Evolutionary conservation across 2,797 vertebrate genomes (phyloP), one percentile per base, ranked within the genome.

Genomic region (Acestrorhynchus altus): DNA sequence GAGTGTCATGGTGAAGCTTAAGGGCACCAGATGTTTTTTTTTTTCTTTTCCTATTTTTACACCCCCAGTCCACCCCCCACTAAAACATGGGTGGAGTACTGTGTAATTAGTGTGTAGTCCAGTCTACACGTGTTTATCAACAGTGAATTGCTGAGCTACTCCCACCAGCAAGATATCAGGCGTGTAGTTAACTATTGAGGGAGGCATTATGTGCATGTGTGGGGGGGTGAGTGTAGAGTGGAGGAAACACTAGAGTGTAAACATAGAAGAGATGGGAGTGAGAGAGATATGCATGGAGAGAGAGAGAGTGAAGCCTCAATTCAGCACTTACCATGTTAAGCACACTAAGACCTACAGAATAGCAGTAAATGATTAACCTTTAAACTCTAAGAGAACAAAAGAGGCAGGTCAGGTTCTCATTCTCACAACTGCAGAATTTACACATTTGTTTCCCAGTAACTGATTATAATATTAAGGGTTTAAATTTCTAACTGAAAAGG

Each of bases 231-330:
- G 11, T 42, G 26, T 40, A 44, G 57, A 47, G 40, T 61, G 8
- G 31, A 67, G 35, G 56, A 69, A 61, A 42, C 22, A 44, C 6
- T 52, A 81, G 54, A 72, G 49, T 73, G 28, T 63, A 68, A 72
- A 67, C 39, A 67, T 54, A 64, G 72, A 31, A 42, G 51, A 46
- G 26, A 24, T 42, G n/a, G 52, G 20, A 20, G 10, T 28, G 56
- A 26, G 15, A 20, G 10, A 46, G 56, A 28, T 44, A n/a, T 66
- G 35, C 49, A 69, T 59, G 44, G 71, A 68, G 52, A 70, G 46
- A 54, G n/a, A 39, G 54, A 77, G 54, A 77, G 20, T 35, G 18
- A 66, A 56, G 75, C 26, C 35, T 11, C 28, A 46, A 77, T 15
- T 52, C 31, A 72, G 49, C 16, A 63, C 12, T 15, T 46, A 28